Conservation (phyloP, 2,113 vertebrate genomes). For the Zosterops lateralis region DNA sequence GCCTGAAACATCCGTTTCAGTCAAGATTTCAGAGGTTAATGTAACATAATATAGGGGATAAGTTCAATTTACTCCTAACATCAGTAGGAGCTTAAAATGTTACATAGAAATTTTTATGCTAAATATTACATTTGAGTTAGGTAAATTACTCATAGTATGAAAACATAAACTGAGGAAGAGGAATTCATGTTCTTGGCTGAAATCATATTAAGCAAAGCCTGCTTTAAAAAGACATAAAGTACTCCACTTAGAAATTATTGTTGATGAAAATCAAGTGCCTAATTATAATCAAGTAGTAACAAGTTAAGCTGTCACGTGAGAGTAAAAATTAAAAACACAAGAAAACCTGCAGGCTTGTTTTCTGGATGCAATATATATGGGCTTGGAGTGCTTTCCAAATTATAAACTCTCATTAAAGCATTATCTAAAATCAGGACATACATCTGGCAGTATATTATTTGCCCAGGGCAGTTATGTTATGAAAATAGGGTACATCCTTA, state of each 20-base stretch:
- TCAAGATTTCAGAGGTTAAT: neutral
- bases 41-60: neutral
- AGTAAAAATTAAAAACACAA: constrained; percentile 7
- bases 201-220: constrained; percentile 15
- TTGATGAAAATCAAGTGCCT: constrained; percentile 61
- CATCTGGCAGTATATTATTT: neutral
- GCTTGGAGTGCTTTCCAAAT: neutral
- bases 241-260: constrained; percentile 44
- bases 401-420: neutral
- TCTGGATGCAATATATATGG: neutral
- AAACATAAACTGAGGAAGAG: constrained; percentile 15
- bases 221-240: constrained; percentile 4
- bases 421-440: constrained; percentile 9
- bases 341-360: constrained; percentile 5
- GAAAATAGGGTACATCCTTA: neutral
- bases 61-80: neutral
- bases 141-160: neutral
- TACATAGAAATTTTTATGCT: neutral
- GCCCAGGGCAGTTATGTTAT: neutral
- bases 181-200: neutral
- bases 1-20: neutral
- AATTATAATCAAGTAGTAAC: constrained; percentile 66
- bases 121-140: neutral
- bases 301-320: constrained; percentile 37
- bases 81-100: neutral